Evolutionary conservation across 2,113 vertebrate species (phyloP).

Genomic region (Aegypius monachus): DNA sequence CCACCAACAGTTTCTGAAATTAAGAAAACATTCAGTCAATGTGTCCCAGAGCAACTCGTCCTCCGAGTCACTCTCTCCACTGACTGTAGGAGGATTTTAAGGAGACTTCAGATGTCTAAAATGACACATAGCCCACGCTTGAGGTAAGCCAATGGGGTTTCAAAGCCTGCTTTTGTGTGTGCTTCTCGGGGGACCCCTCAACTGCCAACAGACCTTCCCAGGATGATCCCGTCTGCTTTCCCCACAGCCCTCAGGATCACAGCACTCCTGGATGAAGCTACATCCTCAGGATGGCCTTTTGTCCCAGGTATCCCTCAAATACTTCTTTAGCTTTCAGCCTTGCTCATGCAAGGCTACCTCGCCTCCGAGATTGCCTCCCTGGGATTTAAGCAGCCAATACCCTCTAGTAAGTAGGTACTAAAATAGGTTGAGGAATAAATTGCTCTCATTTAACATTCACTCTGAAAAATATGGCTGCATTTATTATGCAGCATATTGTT

Average conservation of each 20-base stretch:
- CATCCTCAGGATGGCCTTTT: background rate
- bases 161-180: background rate
- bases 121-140: background rate
- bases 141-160: background rate
- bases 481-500: constrained; percentile 58
- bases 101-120: background rate
- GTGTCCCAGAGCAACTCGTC: background rate
- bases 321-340: background rate
- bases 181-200: background rate
- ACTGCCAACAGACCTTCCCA: background rate
- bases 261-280: background rate
- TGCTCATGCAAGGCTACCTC: background rate
- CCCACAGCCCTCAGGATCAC: background rate
- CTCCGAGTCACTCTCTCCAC: background rate
- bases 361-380: background rate
- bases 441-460: constrained; percentile 55
- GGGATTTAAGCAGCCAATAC: constrained; percentile 28
- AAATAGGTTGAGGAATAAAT: constrained; percentile 53
- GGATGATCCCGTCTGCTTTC: background rate
- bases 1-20: background rate
- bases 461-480: constrained; percentile 49
- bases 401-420: constrained; percentile 22
- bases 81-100: background rate
- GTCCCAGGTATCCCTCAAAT: background rate
- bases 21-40: background rate